These are phyloP conservation scores for Sebastes baramenuke DNA, from an alignment of 2,797 vertebrate genomes.

Conservation along the genomic window DNA sequence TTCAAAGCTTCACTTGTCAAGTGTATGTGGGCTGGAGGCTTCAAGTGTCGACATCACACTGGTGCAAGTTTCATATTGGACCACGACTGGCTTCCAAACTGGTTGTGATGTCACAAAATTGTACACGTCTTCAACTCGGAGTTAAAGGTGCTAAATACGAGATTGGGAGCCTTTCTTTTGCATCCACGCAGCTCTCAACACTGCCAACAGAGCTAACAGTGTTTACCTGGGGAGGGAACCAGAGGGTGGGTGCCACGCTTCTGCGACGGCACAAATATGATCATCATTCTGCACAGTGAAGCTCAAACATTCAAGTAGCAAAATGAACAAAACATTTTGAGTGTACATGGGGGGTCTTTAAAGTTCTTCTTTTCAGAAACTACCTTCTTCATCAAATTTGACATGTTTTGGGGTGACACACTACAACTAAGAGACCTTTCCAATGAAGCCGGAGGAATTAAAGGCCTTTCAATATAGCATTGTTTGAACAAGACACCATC, in stretches of 20 bases:
- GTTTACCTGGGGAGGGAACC: too few species aligned
- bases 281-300: background rate
- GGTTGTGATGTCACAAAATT: background rate
- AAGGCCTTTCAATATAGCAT: background rate
- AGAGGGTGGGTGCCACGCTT: too few species aligned
- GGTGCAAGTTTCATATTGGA: background rate
- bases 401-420: background rate
- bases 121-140: background rate
- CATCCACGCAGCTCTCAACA: background rate
- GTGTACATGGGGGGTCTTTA: background rate
- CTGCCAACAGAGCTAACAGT: too few species aligned
- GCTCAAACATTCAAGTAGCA: background rate
- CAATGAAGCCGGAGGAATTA: conserved; percentile 13
- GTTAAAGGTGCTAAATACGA: background rate
- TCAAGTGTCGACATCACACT: background rate
- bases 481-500: conserved; percentile 21
- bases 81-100: background rate
- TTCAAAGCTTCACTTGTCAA: background rate
- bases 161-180: background rate
- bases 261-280: too few species aligned
- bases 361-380: background rate
- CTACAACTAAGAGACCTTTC: conserved; percentile 23
- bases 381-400: background rate
- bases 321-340: background rate
- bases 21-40: background rate